Base-by-base conservation (phyloP, 2,797 vertebrate genomes). In the Acanthurus tractus region DNA sequence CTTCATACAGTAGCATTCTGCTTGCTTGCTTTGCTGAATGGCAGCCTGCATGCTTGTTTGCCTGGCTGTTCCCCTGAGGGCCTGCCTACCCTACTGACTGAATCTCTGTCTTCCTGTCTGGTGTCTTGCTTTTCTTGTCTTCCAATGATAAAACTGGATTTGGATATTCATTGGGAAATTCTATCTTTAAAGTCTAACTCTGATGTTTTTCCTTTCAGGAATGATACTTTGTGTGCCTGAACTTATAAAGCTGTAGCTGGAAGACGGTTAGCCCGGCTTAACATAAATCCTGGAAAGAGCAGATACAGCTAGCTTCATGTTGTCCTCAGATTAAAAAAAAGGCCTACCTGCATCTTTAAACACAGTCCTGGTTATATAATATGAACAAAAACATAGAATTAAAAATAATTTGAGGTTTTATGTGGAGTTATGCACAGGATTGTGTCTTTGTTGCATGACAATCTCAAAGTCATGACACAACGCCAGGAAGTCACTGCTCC, bases 1-100 rank as follows among this genome's bases (percentile, higher is more conserved):
- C 52, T 23, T 80, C 11, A 42, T 75, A 70, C 68, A 79, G 70
- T 65, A 58, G 63, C 54, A 7, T 76, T 73, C 70, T 79, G 69
- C 67, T 58, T 68, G 79, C 67, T 77, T 82, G 76, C 78, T 81
- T 80, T 79, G 56, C 77, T 88, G 76, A 86, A 52, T 70, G 71
- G 65, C 59, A 55, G 84, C 49, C 81, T 79, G 66, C 34, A 66
- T 83, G 74, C 72, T 65, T 73, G 55, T 81, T 81, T 79, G 63
- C 63, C 79, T 76, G 57, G 49, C 61, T 71, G 29, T 36, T 72
- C 81, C 76, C 76, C 73, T 0, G 7, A 65, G 46, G 74, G 59
- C 23, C 68, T 54, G 54, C 64, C 22, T 13, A 13, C 55, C 66
- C 40, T 29, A 11, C 55, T 71, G 78, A 20, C 59, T 82, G 55